Evolutionary conservation across 2,888 invertebrate genomes (phyloP).

Genomic region (Gryllus longicercus): DNA sequence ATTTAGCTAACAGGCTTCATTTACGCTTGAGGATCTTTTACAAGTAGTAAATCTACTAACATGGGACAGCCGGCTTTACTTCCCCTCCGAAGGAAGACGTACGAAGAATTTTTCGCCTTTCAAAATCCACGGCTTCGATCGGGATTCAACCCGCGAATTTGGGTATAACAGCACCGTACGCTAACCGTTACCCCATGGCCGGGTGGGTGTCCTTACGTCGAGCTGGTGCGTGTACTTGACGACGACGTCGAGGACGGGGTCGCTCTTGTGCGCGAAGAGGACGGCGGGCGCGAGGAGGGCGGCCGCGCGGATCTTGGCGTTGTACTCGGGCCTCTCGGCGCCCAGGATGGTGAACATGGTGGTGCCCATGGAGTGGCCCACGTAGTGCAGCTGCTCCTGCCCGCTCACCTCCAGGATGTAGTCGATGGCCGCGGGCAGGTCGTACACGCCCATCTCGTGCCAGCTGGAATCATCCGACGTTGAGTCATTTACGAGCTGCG

Average conservation of each 20-base stretch:
- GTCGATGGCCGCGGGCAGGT: constrained; percentile 4
- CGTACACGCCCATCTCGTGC: constrained; percentile 19
- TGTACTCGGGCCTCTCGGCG: constrained; percentile 2
- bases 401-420: background rate
- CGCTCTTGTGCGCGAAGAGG: background rate
- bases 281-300: background rate
- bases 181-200: too few relatives aligned
- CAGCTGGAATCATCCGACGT: background rate
- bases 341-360: constrained; percentile 5
- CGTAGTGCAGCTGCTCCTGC: background rate
- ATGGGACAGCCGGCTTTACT: too few relatives aligned
- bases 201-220: background rate
- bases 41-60: too few relatives aligned
- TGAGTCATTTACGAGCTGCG: too few relatives aligned
- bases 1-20: too few relatives aligned
- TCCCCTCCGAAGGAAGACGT: too few relatives aligned
- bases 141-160: too few relatives aligned
- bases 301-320: background rate
- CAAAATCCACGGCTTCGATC: too few relatives aligned
- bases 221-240: background rate
- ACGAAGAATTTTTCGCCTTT: too few relatives aligned
- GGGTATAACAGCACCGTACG: too few relatives aligned
- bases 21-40: too few relatives aligned
- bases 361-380: constrained; percentile 18
- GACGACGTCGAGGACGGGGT: background rate